Evolutionary conservation across 2,888 invertebrate species (phyloP).

Genomic region (Venusia cambrica): DNA sequence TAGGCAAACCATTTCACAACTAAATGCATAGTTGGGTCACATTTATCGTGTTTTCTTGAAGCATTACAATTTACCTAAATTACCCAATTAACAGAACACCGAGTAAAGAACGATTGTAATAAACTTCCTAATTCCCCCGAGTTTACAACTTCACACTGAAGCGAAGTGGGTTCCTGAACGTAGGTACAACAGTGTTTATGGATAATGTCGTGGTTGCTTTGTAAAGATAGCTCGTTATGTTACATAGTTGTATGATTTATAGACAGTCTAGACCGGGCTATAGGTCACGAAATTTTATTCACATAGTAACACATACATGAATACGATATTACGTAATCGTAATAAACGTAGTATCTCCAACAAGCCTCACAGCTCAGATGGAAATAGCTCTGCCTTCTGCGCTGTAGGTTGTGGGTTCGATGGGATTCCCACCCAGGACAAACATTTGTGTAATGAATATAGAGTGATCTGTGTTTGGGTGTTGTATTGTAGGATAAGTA

Average conservation of each 20-base stretch:
- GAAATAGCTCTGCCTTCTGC: too few relatives aligned
- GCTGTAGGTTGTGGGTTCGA: too few relatives aligned
- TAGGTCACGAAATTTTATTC: constrained; percentile 24
- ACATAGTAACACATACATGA: constrained; percentile 11
- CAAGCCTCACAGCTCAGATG: too few relatives aligned
- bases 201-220: constrained; percentile 10
- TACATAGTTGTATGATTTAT: constrained; percentile 27
- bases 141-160: constrained; percentile 12
- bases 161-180: constrained; percentile 6
- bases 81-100: constrained; percentile 5
- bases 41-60: too few relatives aligned
- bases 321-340: constrained; percentile 10
- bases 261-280: constrained; percentile 23
- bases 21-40: too few relatives aligned
- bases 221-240: constrained; percentile 18
- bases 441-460: too few relatives aligned
- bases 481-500: too few relatives aligned
- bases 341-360: constrained; percentile 8
- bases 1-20: too few relatives aligned
- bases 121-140: constrained; percentile 7
- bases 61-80: too few relatives aligned
- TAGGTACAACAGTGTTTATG: constrained; percentile 7
- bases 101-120: constrained; percentile 10
- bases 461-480: too few relatives aligned
- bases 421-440: too few relatives aligned